Base-by-base conservation (phyloP, 30 jellyfish, hydroid and myxozoan genomes). In the Turritopsis dohrnii region DNA sequence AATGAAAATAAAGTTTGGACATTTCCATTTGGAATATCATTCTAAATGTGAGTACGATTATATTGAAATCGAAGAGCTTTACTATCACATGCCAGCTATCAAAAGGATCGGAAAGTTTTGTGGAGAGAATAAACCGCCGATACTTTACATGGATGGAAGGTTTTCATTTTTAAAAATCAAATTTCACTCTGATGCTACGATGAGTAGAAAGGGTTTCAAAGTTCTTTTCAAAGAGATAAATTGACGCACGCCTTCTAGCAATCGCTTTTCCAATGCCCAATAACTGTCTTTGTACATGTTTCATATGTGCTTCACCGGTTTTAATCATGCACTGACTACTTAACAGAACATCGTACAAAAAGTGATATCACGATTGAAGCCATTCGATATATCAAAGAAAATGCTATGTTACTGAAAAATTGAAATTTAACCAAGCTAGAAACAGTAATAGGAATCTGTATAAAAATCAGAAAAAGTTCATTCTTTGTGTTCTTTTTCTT, bases 101-200 rank as follows among this genome's bases (percentile, higher is more conserved):
- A 92, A 92, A 71, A 71, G 81, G 54, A 81, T 92, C 20, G 98
- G 98, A 19, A 69, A 93, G 24, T 92, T 92, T 71, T 92, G 98
- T 71, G 98, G 98, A 29, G 29, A 79, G 53, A 65, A 76, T 26
- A 79, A 29, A 29, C 98, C 98, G 31, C 81, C 92, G 0, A 83
- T 28, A 16, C 73, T 92, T 21, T 85, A 65, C 21, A 79, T 88
- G 24, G 80, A 83, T 54, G 86, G 93, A 18, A 28, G 74, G 74
- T 54, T 80, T 52, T 88, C 87, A 28, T 41, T 87, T 66, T 18
- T 83, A 69, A 29, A 31, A 26, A 16, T 92, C 29, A 92, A 77
- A 73, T 92, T 92, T 52, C 86, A 88, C 0, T 92, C 98, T 21
- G 98, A 92, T 79, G 92, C 95, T 18, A 92, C 98, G 0, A 86